These are phyloP conservation scores for Dendrocopos noguchii DNA, from an alignment of 2,113 vertebrate genomes.

Conservation along the genomic window DNA sequence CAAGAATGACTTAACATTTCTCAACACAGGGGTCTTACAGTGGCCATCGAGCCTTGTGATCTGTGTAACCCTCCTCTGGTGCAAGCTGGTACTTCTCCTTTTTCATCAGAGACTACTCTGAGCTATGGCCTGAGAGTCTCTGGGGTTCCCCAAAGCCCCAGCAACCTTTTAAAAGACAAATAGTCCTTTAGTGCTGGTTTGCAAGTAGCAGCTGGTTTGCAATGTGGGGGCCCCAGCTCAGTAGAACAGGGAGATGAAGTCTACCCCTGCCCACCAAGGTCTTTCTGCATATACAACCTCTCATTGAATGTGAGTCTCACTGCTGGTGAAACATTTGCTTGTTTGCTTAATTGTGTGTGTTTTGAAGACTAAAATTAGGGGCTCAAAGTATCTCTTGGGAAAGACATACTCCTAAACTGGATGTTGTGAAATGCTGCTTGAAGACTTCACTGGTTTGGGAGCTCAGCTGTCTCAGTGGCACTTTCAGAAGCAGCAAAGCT, in stretches of 20 bases:
- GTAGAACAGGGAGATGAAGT: background rate
- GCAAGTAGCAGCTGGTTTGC: background rate
- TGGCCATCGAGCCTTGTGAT: background rate
- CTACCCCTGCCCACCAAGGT: background rate
- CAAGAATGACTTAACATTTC: background rate
- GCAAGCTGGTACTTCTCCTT: background rate
- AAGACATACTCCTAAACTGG: background rate
- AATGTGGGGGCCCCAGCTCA: background rate
- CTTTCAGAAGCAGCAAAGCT: background rate
- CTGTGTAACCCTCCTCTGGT: background rate
- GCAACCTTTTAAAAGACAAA: background rate
- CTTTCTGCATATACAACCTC: background rate
- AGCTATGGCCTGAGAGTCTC: background rate
- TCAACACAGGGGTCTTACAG: accelerated
- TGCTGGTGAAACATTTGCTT: background rate
- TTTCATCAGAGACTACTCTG: background rate
- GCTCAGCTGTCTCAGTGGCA: background rate
- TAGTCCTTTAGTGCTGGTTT: background rate
- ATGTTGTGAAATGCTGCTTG: background rate
- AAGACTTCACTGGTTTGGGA: background rate
- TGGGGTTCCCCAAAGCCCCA: background rate
- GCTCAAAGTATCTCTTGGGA: background rate
- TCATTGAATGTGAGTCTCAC: background rate
- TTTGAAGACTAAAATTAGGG: background rate
- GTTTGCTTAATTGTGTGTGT: background rate